Conservation (phyloP, 2,797 vertebrate species). For the Chelon labrosus region DNA sequence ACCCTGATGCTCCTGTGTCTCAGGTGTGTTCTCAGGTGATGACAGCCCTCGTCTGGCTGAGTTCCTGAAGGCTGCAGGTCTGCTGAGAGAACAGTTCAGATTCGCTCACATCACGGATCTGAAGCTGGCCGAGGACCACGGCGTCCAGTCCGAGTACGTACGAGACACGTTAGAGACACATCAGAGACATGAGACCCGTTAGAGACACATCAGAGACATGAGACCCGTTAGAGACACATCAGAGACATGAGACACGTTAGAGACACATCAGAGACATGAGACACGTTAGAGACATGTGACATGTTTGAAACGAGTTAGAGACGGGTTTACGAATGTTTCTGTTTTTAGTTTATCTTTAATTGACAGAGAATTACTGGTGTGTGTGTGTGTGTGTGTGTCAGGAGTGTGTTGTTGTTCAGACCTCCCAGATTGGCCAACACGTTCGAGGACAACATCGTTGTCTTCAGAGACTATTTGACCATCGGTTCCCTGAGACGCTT, state of each 20-base stretch:
- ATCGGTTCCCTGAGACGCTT: conserved; percentile 79
- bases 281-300: too few relatives aligned
- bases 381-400: conserved; percentile 38
- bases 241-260: too few relatives aligned
- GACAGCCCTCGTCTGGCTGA: conserved; percentile 67
- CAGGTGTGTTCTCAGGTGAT: conserved; percentile 79
- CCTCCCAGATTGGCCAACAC: conserved; percentile 78
- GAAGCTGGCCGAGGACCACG: conserved; percentile 56
- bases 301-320: too few relatives aligned
- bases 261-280: too few relatives aligned
- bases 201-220: too few relatives aligned
- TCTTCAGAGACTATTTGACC: conserved; percentile 72
- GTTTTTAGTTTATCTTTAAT: too few relatives aligned
- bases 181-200: too few relatives aligned
- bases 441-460: conserved; percentile 80
- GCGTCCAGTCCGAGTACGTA: conserved; percentile 74
- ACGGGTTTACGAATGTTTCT: too few relatives aligned
- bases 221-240: too few relatives aligned
- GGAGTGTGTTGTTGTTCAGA: conserved; percentile 80
- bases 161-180: background rate
- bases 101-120: conserved; percentile 77
- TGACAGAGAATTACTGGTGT: background rate
- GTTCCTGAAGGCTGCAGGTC: conserved; percentile 78
- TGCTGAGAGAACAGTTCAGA: conserved; percentile 83
- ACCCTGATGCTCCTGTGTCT: conserved; percentile 6